These are phyloP conservation scores for Festucalex cinctus DNA, from an alignment of 2,113 vertebrate genomes.

Conservation along the genomic window DNA sequence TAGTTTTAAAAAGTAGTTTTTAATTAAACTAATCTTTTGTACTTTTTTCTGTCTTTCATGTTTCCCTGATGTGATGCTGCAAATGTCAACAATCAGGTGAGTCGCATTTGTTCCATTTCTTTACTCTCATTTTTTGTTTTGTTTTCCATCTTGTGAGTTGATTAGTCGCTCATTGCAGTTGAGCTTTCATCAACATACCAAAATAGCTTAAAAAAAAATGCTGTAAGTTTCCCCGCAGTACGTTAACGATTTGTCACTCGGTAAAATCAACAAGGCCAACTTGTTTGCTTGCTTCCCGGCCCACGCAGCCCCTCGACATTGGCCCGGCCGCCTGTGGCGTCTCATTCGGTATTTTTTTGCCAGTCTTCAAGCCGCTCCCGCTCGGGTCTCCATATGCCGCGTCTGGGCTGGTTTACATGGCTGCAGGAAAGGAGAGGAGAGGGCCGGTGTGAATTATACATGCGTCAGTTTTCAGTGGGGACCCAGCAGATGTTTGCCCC, in stretches of 20 bases:
- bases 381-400: constrained; percentile 48
- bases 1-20: neutral
- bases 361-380: constrained; percentile 8
- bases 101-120: constrained; percentile 32
- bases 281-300: constrained; percentile 1
- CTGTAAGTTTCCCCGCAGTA: neutral
- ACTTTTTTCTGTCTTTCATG: constrained; percentile 28
- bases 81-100: constrained; percentile 57
- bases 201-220: too few species aligned
- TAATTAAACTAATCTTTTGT: constrained; percentile 29
- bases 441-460: constrained; percentile 64
- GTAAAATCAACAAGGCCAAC: constrained; percentile 38
- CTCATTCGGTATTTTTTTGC: constrained; percentile 13
- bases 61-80: constrained; percentile 9
- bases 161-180: too few species aligned
- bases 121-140: neutral
- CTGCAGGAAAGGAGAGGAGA: constrained; percentile 57
- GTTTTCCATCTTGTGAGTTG: neutral
- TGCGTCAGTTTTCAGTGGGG: constrained; percentile 50
- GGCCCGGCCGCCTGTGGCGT: constrained; percentile 17
- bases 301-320: constrained; percentile 2
- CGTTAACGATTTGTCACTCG: constrained; percentile 40
- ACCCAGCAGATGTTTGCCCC: constrained; percentile 64
- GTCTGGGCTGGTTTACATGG: constrained; percentile 67
- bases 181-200: too few species aligned